Evolutionary conservation across 2,797 vertebrate genomes (phyloP).

Genomic region (Gambusia yucatana): DNA sequence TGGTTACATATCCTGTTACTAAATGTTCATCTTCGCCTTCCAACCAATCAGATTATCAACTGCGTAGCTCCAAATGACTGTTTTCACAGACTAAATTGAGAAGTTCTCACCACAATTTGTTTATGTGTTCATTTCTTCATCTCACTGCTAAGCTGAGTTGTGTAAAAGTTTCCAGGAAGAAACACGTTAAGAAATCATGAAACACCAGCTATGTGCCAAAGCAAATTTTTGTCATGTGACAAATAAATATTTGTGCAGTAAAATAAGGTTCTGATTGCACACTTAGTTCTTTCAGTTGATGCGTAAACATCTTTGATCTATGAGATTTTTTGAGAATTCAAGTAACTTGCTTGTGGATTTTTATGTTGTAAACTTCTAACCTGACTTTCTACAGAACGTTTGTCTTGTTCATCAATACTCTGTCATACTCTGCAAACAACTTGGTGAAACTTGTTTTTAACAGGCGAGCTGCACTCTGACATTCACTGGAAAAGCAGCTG

Average conservation of each 20-base stretch:
- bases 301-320: not conserved
- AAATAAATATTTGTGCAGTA: not conserved
- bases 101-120: not conserved
- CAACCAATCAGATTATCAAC: not conserved
- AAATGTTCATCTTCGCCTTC: not conserved
- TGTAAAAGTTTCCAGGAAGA: not conserved
- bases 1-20: not conserved
- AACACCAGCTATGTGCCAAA: not conserved
- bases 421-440: not conserved
- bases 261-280: not conserved
- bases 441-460: not conserved
- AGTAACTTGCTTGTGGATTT: not conserved
- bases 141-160: not conserved
- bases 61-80: not conserved
- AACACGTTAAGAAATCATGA: not conserved
- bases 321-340: not conserved
- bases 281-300: not conserved
- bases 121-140: not conserved
- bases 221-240: not conserved
- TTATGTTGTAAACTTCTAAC: not conserved
- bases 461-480: constrained; percentile 69
- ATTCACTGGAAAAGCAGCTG: constrained; percentile 64
- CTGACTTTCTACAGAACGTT: not conserved
- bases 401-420: not conserved
- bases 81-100: not conserved